A percentile compares a stretch with the other conserved stretches of the same genome.
phyloP scores from a whole-genome alignment of 30 jellyfish, hydroid and myxozoan species.

The Aurelia coerulea region DNA sequence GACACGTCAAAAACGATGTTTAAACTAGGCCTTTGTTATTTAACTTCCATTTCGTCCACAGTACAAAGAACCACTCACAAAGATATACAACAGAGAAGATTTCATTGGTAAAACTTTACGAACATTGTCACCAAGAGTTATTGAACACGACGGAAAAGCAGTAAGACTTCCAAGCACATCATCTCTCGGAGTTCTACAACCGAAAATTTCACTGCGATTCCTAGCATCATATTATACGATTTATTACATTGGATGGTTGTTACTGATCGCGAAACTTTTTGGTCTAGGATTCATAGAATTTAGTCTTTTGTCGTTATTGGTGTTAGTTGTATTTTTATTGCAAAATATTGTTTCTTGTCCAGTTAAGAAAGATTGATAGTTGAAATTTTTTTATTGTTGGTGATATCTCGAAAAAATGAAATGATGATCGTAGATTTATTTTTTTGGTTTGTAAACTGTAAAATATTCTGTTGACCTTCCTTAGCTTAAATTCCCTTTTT shows the following conservation, averaged over 20 bases:
- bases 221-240: slow-evolving; percentile 79
- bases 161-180: slow-evolving; percentile 47
- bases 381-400: no score
- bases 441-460: no score
- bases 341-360: slow-evolving; percentile 60
- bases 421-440: no score
- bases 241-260: slow-evolving; percentile 67
- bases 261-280: slow-evolving; percentile 53
- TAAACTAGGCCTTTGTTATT: no score
- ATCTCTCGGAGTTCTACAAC: slow-evolving; percentile 35
- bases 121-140: slow-evolving; percentile 58
- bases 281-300: slow-evolving; percentile 35
- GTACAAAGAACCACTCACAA: slow-evolving; percentile 39
- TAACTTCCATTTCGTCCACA: slow-evolving; percentile 5
- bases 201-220: slow-evolving; percentile 81
- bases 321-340: slow-evolving; percentile 33
- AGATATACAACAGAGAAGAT: slow-evolving; percentile 69
- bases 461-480: no score
- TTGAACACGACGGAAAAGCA: slow-evolving; percentile 26
- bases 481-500: no score
- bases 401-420: no score
- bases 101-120: slow-evolving; percentile 55
- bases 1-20: no score
- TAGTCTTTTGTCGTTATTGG: slow-evolving; percentile 6
- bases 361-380: background rate